Evolutionary conservation across 2,113 vertebrate genomes (phyloP), one percentile per base, ranked within the genome.

Genomic region (Upupa epops): DNA sequence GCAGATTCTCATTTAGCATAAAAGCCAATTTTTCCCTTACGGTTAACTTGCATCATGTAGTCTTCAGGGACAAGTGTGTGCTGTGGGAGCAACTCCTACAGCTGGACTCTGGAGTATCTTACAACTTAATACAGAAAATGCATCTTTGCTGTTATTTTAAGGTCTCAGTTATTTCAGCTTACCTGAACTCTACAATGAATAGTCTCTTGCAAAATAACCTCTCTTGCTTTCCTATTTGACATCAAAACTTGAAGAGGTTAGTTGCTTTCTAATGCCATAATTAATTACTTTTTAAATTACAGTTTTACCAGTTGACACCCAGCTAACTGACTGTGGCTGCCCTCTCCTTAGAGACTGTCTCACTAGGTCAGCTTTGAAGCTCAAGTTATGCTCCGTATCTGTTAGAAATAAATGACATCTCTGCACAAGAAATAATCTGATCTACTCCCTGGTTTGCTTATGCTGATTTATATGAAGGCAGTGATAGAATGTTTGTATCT

Each of bases 211-310:
- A 86, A 68, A 84, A 86, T 36, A 51, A 22, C 12, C 18, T 42
- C 6, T n/a, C 11, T 5, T 9, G 3, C 26, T 83, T 92, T 8
- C 31, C 72, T 81, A 18, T 36, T 56, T 66, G 49, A 68, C 60
- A 73, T 83, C 48, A 51, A 80, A 91, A 79, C 65, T 58, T 64
- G 31, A 88, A 91, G 75, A 65, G 45, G 18, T 73, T 86, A 59
- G 40, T 69, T 79, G 58, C 36, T 54, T n/a, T 36, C 73, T 83
- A 80, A 91, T 3, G 32, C 90, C 90, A 74, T 16, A 86, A 56
- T 32, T 66, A 88, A 92, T 94, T 86, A 86, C 48, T 52, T 94
- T 84, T 88, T 18, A 63, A 88, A 61, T 91, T 48, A 85, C 15
- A 70, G 9, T 88, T 93, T 95, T 68, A 61, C 48, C 32, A 60